Evolutionary conservation across 2,888 invertebrate species (phyloP).

Genomic region (Drosophila picticornis): DNA sequence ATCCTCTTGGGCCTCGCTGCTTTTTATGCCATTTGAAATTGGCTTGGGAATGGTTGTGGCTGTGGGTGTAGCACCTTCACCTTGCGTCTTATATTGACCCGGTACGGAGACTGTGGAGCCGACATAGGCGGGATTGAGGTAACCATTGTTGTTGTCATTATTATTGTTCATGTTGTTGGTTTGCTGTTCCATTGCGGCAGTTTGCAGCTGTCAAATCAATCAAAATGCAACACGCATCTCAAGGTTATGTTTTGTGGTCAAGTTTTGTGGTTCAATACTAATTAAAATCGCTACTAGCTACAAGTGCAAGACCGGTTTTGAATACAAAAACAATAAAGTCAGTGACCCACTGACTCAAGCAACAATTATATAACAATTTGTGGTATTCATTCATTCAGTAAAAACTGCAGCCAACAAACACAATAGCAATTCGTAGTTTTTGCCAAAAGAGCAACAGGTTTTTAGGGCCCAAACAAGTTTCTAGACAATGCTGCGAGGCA

Average conservation of each 20-base stretch:
- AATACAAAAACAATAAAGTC: constrained; percentile 48
- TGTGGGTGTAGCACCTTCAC: constrained; percentile 19
- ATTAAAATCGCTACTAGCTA: constrained; percentile 28
- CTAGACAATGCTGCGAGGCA: constrained; percentile 42
- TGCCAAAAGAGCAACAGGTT: constrained; percentile 20
- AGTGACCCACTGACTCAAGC: constrained; percentile 76
- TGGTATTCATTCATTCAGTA: constrained; percentile 54
- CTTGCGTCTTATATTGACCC: constrained; percentile 61
- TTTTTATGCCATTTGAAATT: constrained; percentile 20
- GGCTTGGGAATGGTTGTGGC: constrained; percentile 29
- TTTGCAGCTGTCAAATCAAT: constrained; percentile 53
- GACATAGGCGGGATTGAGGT: constrained; percentile 73
- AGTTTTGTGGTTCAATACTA: constrained; percentile 61
- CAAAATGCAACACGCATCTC: constrained; percentile 29
- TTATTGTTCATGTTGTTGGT: constrained; percentile 30
- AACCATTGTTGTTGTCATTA: constrained; percentile 51
- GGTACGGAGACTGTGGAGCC: constrained; percentile 74
- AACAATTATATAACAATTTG: constrained; percentile 63
- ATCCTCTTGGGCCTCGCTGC: constrained; percentile 17
- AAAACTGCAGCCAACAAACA: constrained; percentile 46
- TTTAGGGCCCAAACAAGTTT: constrained; percentile 66
- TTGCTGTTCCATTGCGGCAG: constrained; percentile 28
- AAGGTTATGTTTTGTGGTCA: constrained; percentile 71
- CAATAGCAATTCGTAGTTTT: constrained; percentile 15
- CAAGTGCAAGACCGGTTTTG: constrained; percentile 33